phyloP scores from a whole-genome alignment of 2,888 invertebrate genomes.

The Lobophora halterata region DNA sequence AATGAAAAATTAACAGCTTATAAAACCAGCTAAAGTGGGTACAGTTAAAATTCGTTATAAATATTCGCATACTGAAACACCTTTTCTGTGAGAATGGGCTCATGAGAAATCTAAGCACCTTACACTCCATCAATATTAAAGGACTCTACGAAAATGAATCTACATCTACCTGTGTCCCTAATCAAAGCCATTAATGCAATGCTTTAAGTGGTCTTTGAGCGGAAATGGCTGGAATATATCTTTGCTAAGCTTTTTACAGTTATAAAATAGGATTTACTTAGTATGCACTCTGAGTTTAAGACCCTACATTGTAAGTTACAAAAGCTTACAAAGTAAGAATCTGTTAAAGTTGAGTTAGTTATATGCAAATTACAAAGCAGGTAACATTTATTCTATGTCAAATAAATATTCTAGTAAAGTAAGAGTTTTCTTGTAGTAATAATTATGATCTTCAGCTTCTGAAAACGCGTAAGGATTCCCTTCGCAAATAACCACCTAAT shows the following conservation, averaged over 20 bases:
- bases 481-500: too few relatives aligned
- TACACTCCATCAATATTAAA: conserved; percentile 4
- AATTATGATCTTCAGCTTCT: too few relatives aligned
- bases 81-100: conserved; percentile 9
- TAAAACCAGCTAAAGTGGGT: neutral
- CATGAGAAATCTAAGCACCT: conserved; percentile 4
- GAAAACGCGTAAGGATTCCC: too few relatives aligned
- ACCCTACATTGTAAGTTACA: too few relatives aligned
- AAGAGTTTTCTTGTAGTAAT: too few relatives aligned
- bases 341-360: too few relatives aligned
- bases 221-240: conserved; percentile 14
- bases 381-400: too few relatives aligned
- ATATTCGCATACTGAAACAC: neutral
- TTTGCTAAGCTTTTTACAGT: conserved; percentile 16
- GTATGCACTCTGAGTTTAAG: conserved; percentile 15
- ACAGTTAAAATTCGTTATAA: neutral
- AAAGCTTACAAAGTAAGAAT: too few relatives aligned
- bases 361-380: neutral
- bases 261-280: conserved; percentile 12
- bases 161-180: neutral
- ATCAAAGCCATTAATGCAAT: neutral
- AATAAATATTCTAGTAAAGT: too few relatives aligned
- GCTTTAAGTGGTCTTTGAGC: conserved; percentile 12
- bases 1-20: too few relatives aligned
- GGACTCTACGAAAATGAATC: conserved; percentile 4